Percentiles rank a stretch among this genome's conserved stretches.
phyloP scores from a whole-genome alignment of 2,797 vertebrate genomes.

The Aphelocoma californica region DNA sequence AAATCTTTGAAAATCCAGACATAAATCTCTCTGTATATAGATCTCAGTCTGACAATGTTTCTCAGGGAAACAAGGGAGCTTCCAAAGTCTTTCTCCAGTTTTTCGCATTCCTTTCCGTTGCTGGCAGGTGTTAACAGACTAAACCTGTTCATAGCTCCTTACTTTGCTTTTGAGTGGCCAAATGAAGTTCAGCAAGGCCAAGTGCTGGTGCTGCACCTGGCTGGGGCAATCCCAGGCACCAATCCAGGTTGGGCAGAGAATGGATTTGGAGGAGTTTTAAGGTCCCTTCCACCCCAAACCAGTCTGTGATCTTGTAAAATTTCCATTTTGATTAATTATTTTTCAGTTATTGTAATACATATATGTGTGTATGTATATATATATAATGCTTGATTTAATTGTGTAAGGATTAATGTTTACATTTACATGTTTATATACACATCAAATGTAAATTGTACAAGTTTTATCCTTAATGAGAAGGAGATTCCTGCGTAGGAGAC shows the following conservation, averaged over 20 bases:
- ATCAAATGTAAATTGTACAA: background rate
- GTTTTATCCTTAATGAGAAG: background rate
- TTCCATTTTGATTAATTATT: background rate
- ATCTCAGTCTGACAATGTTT: background rate
- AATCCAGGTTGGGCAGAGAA: background rate
- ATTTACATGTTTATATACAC: background rate
- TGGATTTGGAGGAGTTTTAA: background rate
- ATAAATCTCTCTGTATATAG: background rate
- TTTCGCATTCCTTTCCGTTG: background rate
- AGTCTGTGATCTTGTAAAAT: background rate
- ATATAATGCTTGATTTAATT: background rate
- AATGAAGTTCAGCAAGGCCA: background rate
- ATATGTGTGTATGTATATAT: too few relatives aligned
- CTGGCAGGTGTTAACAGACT: background rate
- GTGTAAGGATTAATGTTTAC: background rate
- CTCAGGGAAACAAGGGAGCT: background rate
- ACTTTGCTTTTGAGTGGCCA: background rate
- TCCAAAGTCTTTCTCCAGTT: background rate
- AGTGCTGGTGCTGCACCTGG: too few relatives aligned
- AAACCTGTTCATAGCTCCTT: background rate
- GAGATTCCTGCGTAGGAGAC: rapidly evolving
- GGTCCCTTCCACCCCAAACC: background rate
- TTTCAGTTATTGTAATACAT: background rate
- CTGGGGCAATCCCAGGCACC: background rate
- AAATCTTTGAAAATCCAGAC: background rate